Evolutionary conservation across 2,797 vertebrate species (phyloP).

Genomic region (Chelon labrosus): DNA sequence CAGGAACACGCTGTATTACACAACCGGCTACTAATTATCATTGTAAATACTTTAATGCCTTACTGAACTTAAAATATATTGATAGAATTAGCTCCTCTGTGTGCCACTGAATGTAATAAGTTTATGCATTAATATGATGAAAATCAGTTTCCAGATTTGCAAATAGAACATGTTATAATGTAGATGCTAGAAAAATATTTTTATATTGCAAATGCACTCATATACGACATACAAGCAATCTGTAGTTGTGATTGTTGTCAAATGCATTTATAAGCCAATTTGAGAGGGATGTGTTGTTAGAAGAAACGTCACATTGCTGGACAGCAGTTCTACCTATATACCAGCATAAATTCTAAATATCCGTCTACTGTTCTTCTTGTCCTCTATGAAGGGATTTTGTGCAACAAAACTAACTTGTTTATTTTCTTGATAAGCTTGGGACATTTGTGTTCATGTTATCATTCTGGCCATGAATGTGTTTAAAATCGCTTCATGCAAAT

Average conservation of each 20-base stretch:
- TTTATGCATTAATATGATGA: conserved; percentile 16
- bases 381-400: background rate
- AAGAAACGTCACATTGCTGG: conserved; percentile 19
- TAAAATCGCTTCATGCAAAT: background rate
- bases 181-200: conserved; percentile 47
- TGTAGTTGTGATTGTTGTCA: conserved; percentile 13
- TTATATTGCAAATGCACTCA: conserved; percentile 42
- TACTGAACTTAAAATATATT: conserved; percentile 27
- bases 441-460: conserved; percentile 18
- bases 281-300: conserved; percentile 7
- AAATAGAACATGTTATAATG: conserved; percentile 19
- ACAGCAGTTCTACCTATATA: background rate
- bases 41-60: conserved; percentile 56
- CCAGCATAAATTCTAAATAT: conserved; percentile 16
- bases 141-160: conserved; percentile 17
- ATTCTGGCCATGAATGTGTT: conserved; percentile 10
- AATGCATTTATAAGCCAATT: conserved; percentile 19
- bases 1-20: conserved; percentile 9
- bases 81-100: conserved; percentile 16
- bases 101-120: conserved; percentile 47
- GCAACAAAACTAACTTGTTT: conserved; percentile 5
- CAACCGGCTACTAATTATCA: conserved; percentile 13
- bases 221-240: conserved; percentile 5
- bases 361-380: background rate
- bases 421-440: background rate